These are phyloP conservation scores for Triplophysa bombifrons DNA, from an alignment of 2,797 vertebrate species.

Conservation along the genomic window DNA sequence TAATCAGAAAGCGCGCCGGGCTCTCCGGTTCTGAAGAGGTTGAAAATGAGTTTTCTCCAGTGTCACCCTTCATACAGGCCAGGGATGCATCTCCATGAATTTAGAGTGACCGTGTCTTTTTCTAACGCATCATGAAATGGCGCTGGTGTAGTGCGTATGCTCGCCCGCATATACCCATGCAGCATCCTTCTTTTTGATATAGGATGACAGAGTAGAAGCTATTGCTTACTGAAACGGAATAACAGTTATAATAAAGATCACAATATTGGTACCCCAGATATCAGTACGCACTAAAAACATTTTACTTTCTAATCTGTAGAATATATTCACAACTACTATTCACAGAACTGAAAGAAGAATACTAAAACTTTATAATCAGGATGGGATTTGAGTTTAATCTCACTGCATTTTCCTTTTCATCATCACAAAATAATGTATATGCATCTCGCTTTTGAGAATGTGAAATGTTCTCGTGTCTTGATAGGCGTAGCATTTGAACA, in stretches of 20 bases:
- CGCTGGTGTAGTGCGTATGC: neutral
- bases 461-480: neutral
- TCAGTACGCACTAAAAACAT: too few species aligned
- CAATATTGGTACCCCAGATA: neutral
- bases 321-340: too few species aligned
- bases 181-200: neutral
- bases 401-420: neutral
- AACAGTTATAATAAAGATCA: neutral
- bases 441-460: neutral
- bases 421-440: neutral
- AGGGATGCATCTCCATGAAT: conserved; percentile 27
- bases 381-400: conserved; percentile 14
- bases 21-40: conserved; percentile 27
- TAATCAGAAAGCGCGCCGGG: conserved; percentile 39
- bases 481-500: neutral
- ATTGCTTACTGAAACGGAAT: neutral
- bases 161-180: neutral
- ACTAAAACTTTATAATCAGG: neutral
- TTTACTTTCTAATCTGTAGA: too few species aligned
- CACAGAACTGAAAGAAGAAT: neutral
- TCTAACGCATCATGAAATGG: conserved; percentile 22
- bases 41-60: conserved; percentile 29
- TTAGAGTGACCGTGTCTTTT: conserved; percentile 36
- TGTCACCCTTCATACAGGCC: conserved; percentile 1
- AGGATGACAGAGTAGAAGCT: neutral